These are phyloP conservation scores for Pollenia angustigena DNA, from an alignment of 2,888 invertebrate species.

Conservation along the genomic window DNA sequence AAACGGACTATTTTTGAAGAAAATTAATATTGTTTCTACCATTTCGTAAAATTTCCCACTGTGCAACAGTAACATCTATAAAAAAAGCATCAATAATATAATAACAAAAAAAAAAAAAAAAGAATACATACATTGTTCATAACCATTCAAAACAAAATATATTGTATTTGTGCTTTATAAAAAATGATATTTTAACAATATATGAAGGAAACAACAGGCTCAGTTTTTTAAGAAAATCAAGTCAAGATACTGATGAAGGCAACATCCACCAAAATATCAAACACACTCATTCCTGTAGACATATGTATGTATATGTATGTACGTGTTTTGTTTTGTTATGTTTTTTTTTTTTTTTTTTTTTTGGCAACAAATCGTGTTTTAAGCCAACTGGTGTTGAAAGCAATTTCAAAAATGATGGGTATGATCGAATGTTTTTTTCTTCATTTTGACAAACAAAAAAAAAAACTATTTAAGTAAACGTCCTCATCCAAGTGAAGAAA, in stretches of 20 bases:
- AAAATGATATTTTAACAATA: slow-evolving; percentile 48
- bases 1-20: too few relatives aligned
- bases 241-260: slow-evolving; percentile 47
- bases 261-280: slow-evolving; percentile 47
- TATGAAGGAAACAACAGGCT: slow-evolving; percentile 18
- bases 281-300: neutral
- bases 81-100: slow-evolving; percentile 48
- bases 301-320: neutral
- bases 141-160: slow-evolving; percentile 51
- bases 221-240: slow-evolving; percentile 39
- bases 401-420: slow-evolving; percentile 83
- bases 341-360: neutral
- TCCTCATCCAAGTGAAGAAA: slow-evolving; percentile 75
- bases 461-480: slow-evolving; percentile 76
- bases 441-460: slow-evolving; percentile 11
- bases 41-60: too few relatives aligned
- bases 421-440: slow-evolving; percentile 79
- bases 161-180: neutral
- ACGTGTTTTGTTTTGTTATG: too few relatives aligned
- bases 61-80: slow-evolving; percentile 31
- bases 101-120: slow-evolving; percentile 33
- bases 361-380: slow-evolving; percentile 67
- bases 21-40: too few relatives aligned
- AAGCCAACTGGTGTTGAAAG: slow-evolving; percentile 82
- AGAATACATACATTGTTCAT: slow-evolving; percentile 34